phyloP scores from a whole-genome alignment of 2,888 invertebrate species.

The Melinopterus prodromus region DNA sequence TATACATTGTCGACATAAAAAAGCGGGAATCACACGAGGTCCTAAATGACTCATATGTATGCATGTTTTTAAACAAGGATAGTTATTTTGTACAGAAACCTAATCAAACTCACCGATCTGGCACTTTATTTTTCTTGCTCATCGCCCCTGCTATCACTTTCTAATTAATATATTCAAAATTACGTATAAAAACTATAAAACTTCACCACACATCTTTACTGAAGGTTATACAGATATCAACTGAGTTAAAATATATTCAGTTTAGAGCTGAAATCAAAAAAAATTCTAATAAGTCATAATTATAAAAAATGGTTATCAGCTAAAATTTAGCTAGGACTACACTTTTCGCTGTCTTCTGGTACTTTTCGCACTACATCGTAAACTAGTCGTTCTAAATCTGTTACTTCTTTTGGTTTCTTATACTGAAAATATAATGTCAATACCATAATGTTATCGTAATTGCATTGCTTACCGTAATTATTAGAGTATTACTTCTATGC shows the following conservation, averaged over 20 bases:
- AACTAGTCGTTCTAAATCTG: slow-evolving; percentile 74
- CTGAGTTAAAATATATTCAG: neutral
- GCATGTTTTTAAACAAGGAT: neutral
- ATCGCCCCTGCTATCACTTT: neutral
- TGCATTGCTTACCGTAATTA: slow-evolving; percentile 71
- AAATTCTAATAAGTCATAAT: neutral
- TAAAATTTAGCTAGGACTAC: slow-evolving; percentile 56
- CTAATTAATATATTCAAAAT: neutral
- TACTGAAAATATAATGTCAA: slow-evolving; percentile 66
- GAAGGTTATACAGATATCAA: neutral
- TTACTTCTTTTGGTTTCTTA: slow-evolving; percentile 75
- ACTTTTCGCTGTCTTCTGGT: slow-evolving; percentile 52
- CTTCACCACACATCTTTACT: neutral
- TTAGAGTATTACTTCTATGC: slow-evolving; percentile 80
- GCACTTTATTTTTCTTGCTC: neutral
- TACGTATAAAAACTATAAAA: neutral
- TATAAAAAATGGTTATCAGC: neutral
- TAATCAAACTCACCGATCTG: neutral
- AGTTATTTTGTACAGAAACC: neutral
- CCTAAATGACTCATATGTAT: neutral
- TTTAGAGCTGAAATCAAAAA: neutral
- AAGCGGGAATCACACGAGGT: neutral
- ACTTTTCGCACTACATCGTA: slow-evolving; percentile 55
- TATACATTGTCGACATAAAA: neutral
- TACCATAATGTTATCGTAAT: slow-evolving; percentile 10